These are phyloP conservation scores for Meriones unguiculatus DNA, from an alignment of 2,113 vertebrate species.

Conservation along the genomic window DNA sequence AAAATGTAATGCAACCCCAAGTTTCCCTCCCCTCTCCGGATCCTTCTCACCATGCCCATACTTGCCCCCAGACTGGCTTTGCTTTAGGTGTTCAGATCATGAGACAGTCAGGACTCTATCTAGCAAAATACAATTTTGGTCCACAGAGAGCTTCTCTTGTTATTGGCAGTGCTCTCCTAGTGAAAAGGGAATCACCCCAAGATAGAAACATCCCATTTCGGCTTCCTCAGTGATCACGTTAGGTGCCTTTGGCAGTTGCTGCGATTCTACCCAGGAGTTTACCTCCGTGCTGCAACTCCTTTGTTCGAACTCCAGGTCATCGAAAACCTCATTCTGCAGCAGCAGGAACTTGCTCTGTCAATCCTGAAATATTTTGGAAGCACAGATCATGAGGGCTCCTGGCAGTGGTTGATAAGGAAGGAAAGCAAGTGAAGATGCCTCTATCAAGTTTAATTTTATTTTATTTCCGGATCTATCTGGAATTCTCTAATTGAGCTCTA, in stretches of 20 bases:
- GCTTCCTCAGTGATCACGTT: neutral
- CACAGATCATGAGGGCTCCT: neutral
- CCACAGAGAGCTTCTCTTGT: neutral
- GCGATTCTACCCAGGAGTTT: neutral
- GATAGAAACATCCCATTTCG: neutral
- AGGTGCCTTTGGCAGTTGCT: neutral
- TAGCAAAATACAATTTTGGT: neutral
- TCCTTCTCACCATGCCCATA: neutral
- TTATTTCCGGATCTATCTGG: constrained; percentile 7
- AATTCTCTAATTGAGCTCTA: constrained; percentile 8
- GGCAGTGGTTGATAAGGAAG: neutral
- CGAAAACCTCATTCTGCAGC: neutral
- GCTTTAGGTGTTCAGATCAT: too few species aligned
- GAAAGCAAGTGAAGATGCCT: neutral
- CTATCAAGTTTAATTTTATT: constrained; percentile 51
- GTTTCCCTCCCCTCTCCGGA: neutral
- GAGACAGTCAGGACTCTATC: neutral
- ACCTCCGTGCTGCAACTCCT: neutral
- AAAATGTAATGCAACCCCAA: neutral
- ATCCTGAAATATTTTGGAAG: neutral
- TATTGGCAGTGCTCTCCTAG: neutral
- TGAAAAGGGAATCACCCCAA: neutral
- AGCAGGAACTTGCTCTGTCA: neutral
- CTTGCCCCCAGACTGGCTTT: neutral
- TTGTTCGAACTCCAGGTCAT: neutral